These are phyloP conservation scores for Rhizomys pruinosus DNA, from an alignment of 2,113 vertebrate genomes.

Conservation along the genomic window DNA sequence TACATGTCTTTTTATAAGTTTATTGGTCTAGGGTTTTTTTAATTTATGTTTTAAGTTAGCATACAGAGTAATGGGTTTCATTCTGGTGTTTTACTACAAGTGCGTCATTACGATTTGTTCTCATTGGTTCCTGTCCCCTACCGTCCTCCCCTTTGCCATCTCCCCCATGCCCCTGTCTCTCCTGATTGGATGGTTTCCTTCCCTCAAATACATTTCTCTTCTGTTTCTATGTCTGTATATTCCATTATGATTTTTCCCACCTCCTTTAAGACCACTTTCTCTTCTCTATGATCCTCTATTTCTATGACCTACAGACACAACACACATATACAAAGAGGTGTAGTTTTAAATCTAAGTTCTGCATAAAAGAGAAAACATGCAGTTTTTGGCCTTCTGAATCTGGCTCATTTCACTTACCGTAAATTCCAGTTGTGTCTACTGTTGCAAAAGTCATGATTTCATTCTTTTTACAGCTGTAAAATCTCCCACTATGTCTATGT, in stretches of 20 bases:
- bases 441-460: not conserved
- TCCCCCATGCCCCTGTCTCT: too few relatives aligned
- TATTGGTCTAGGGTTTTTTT: not conserved
- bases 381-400: not conserved
- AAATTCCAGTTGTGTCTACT: not conserved
- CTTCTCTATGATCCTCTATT: not conserved
- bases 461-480: not conserved
- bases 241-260: not conserved
- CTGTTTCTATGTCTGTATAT: not conserved
- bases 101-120: not conserved
- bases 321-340: not conserved
- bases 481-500: not conserved
- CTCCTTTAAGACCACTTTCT: not conserved
- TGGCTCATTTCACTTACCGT: not conserved
- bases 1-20: not conserved
- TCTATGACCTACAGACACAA: not conserved
- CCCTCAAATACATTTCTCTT: not conserved
- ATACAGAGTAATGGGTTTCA: not conserved
- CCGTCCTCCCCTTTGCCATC: not conserved
- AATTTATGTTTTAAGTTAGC: not conserved
- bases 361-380: not conserved
- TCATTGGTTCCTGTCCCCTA: not conserved
- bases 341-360: not conserved
- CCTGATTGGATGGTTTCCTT: not conserved
- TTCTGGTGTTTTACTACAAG: not conserved